These are phyloP conservation scores for Matsumyia berberina DNA, from an alignment of 2,888 invertebrate genomes.

Conservation along the genomic window DNA sequence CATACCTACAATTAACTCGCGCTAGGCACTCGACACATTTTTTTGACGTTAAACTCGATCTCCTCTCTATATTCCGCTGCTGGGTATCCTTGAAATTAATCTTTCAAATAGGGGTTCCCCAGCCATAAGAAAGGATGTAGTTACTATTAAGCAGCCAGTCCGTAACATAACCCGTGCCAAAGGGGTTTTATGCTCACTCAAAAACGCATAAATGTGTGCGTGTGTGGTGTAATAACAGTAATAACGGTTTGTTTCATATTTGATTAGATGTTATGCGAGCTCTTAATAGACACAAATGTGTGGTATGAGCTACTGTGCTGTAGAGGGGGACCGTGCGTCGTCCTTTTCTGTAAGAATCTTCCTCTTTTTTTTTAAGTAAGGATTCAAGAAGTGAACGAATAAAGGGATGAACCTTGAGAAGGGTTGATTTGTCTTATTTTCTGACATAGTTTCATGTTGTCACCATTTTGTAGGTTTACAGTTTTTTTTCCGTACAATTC, in stretches of 20 bases:
- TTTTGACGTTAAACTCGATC: constrained; percentile 40
- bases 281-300: constrained; percentile 58
- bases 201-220: constrained; percentile 49
- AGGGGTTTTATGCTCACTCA: constrained; percentile 32
- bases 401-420: constrained; percentile 63
- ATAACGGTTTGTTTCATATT: constrained; percentile 74
- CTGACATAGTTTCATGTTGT: constrained; percentile 58
- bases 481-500: constrained; percentile 41
- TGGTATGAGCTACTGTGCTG: constrained; percentile 20
- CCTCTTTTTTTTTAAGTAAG: constrained; percentile 15
- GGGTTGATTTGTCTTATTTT: constrained; percentile 64
- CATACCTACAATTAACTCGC: constrained; percentile 53
- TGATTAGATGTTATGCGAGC: constrained; percentile 74
- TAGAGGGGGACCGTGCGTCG: constrained; percentile 16
- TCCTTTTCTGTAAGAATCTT: constrained; percentile 23
- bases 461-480: constrained; percentile 68
- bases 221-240: constrained; percentile 69
- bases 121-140: constrained; percentile 1
- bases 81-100: constrained; percentile 43
- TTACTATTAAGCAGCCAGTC: constrained; percentile 54
- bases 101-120: constrained; percentile 57
- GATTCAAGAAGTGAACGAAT: background rate
- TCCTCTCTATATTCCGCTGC: constrained; percentile 15
- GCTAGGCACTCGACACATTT: constrained; percentile 72
- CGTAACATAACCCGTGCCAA: constrained; percentile 24